These are phyloP conservation scores for Nothura maculosa DNA, from an alignment of 2,797 vertebrate species.

Conservation along the genomic window DNA sequence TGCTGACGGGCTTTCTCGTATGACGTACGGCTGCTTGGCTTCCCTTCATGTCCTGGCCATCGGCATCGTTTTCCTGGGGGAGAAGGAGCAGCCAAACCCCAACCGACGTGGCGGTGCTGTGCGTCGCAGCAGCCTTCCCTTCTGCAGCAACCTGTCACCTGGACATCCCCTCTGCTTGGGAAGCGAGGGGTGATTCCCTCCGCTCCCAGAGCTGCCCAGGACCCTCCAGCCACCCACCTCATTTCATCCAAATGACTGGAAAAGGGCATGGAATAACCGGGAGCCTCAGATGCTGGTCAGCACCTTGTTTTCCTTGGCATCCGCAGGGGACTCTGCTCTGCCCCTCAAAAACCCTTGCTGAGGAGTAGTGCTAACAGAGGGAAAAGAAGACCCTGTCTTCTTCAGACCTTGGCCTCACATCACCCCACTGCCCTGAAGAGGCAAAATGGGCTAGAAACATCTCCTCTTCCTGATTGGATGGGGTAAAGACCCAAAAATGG, in stretches of 20 bases:
- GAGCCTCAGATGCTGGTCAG: neutral
- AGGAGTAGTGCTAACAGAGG: neutral
- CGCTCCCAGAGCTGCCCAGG: neutral
- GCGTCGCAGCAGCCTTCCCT: rapidly evolving
- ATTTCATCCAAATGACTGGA: neutral
- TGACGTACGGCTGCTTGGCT: rapidly evolving
- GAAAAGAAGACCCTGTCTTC: neutral
- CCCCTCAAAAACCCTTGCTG: neutral
- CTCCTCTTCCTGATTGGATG: neutral
- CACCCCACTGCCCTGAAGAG: neutral
- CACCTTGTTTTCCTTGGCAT: neutral
- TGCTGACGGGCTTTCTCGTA: neutral
- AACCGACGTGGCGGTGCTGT: neutral
- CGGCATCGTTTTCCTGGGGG: neutral
- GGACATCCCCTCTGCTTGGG: rapidly evolving
- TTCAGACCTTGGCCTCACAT: neutral
- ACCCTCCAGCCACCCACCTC: neutral
- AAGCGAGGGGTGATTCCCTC: neutral
- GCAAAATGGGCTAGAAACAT: neutral
- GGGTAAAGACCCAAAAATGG: neutral
- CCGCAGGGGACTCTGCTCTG: neutral
- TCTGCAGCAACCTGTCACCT: neutral
- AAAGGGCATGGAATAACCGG: neutral
- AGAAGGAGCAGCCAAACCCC: neutral
- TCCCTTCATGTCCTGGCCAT: neutral